Evolutionary conservation across 2,113 vertebrate genomes (phyloP).

Genomic region (Pedetes capensis): DNA sequence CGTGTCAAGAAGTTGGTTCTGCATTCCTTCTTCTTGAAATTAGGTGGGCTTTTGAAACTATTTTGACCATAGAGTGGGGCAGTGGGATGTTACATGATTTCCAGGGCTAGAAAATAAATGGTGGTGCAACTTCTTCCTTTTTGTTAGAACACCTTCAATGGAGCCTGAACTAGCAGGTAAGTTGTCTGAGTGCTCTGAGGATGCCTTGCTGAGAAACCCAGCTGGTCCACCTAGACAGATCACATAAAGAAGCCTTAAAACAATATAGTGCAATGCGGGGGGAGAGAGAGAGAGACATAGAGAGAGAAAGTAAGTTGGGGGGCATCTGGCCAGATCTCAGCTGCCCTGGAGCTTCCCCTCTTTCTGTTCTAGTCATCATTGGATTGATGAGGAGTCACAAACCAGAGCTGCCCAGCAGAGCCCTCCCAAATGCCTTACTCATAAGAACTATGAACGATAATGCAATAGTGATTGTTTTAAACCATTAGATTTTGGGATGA

Average conservation of each 20-base stretch:
- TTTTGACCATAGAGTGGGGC: background rate
- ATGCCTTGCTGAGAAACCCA: too few species aligned
- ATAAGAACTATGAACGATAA: background rate
- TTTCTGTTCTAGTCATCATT: too few species aligned
- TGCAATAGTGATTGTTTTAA: too few species aligned
- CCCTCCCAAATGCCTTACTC: background rate
- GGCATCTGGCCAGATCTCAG: background rate
- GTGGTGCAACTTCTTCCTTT: background rate
- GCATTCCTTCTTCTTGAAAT: background rate
- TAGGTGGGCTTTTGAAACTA: background rate
- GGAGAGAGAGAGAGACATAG: background rate
- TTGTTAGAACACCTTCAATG: background rate
- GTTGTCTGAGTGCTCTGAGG: too few species aligned
- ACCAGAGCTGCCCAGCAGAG: background rate
- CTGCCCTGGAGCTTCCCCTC: background rate
- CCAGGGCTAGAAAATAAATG: background rate
- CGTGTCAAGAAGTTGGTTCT: background rate
- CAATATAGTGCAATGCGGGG: background rate
- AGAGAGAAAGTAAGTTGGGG: too few species aligned
- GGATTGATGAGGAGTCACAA: background rate
- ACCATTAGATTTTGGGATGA: too few species aligned
- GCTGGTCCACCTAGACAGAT: background rate
- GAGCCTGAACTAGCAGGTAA: too few species aligned
- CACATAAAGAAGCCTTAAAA: background rate
- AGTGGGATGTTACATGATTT: background rate